Conservation (phyloP, 1,140 invertebrate species). For the Lamellibrachia luymesi region DNA sequence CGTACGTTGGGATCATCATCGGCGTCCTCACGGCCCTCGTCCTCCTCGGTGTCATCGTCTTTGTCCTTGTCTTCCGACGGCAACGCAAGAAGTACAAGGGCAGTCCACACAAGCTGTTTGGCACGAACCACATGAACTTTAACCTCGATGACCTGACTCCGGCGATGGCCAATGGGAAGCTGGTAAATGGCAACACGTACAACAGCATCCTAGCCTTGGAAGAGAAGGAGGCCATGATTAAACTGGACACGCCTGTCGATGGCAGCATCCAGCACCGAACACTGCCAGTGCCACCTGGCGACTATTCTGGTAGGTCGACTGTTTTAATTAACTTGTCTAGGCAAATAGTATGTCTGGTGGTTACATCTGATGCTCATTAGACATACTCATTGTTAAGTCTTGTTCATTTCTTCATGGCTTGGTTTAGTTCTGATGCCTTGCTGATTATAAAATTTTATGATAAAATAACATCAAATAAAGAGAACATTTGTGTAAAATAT, state of each 20-base stretch:
- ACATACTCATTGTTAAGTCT: neutral
- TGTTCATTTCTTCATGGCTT: neutral
- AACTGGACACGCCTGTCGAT: neutral
- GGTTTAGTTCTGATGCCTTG: neutral
- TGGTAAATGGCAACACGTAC: constrained; percentile 60
- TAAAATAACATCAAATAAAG: neutral
- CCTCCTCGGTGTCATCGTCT: constrained; percentile 62
- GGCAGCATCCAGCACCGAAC: neutral
- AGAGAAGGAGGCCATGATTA: neutral
- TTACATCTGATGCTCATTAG: neutral
- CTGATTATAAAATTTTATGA: neutral
- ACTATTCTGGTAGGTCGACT: neutral
- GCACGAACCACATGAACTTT: constrained; percentile 48
- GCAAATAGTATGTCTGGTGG: neutral
- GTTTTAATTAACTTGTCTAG: too few relatives aligned
- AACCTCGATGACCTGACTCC: constrained; percentile 40
- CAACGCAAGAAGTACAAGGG: constrained; percentile 64
- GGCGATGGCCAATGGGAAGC: constrained; percentile 46
- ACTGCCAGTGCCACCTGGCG: constrained; percentile 6
- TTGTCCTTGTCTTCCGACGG: constrained; percentile 68
- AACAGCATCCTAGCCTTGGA: constrained; percentile 36
- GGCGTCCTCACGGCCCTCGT: constrained; percentile 76
- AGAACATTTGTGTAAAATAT: neutral
- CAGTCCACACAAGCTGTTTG: constrained; percentile 52
- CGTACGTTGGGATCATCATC: constrained; percentile 77